Conservation (phyloP, 2,113 vertebrate species). For the Brachyhypopomus occidentalis region DNA sequence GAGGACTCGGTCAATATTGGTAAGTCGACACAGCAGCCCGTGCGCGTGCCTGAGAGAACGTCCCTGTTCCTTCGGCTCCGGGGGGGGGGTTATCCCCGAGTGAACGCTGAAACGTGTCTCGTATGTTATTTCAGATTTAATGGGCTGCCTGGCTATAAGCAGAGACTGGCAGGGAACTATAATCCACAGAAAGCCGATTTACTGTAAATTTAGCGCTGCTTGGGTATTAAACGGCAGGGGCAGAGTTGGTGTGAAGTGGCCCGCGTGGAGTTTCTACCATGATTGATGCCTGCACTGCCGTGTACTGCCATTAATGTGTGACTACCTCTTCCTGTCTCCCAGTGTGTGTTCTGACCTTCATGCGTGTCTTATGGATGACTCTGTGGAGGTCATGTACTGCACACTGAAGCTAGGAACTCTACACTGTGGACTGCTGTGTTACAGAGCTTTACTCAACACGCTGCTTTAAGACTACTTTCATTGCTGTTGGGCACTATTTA, state of each 20-base stretch:
- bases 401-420: background rate
- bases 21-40: conserved; percentile 63
- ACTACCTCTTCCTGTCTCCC: background rate
- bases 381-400: background rate
- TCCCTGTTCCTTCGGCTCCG: background rate
- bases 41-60: background rate
- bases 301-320: conserved; percentile 12
- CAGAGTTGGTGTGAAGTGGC: background rate
- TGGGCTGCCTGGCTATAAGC: background rate
- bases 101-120: background rate
- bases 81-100: background rate
- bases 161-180: background rate
- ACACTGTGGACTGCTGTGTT: background rate
- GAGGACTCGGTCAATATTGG: conserved; percentile 97
- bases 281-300: background rate
- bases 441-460: background rate
- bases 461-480: background rate
- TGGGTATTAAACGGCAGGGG: conserved; percentile 6
- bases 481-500: background rate
- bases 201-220: conserved; percentile 2
- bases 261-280: background rate
- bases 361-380: background rate
- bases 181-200: background rate
- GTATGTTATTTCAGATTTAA: background rate
- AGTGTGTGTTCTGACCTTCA: background rate